Base-by-base conservation (phyloP, 1,140 invertebrate genomes). In the Leptinotarsa texana region DNA sequence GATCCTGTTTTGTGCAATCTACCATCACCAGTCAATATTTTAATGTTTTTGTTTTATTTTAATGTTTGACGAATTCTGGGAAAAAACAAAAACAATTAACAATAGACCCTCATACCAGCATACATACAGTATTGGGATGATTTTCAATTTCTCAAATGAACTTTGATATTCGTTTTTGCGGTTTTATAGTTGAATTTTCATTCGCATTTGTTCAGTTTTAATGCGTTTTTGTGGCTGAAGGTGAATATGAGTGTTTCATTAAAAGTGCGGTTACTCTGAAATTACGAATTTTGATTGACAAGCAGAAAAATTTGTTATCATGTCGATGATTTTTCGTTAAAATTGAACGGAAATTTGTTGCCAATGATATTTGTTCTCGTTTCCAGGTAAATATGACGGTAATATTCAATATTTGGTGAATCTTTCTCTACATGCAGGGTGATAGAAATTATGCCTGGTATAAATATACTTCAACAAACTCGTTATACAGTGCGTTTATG, bases 241-340 rank as follows among this genome's bases (percentile, higher is more conserved):
- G 80, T 78, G 79, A 79, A 80, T 77, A 73, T 77, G 77, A 80
- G 76, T 78, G 80, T 82, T 82, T 82, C 81, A 82, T 82, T 82
- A 82, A 81, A 82, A 81, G 78, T 81, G 81, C 77, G 81, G 81
- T 82, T 75, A 77, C 61, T 79, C 75, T 78, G 75, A 81, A 82
- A 81, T 79, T 81, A 66, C 68, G 0, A 73, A 73, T 62, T 65
- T 65, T 65, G 71, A 73, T 73, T 65, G 71, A 73, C 71, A 42
- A 73, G 22, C n/a, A 21, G 42, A 73, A 73, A 73, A 73, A 65
- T 65, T 21, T 48, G 51, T 65, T 65, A 57, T 61, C 18, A 61
- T 70, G n/a, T 57, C 47, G 47, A 70, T 48, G 48, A 70, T 57
- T 48, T 70, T 70, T 70, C 21, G 13, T 70, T 3, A 48, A 57